These are phyloP conservation scores for Hyla sarda DNA, from an alignment of 2,113 vertebrate species.

Conservation along the genomic window DNA sequence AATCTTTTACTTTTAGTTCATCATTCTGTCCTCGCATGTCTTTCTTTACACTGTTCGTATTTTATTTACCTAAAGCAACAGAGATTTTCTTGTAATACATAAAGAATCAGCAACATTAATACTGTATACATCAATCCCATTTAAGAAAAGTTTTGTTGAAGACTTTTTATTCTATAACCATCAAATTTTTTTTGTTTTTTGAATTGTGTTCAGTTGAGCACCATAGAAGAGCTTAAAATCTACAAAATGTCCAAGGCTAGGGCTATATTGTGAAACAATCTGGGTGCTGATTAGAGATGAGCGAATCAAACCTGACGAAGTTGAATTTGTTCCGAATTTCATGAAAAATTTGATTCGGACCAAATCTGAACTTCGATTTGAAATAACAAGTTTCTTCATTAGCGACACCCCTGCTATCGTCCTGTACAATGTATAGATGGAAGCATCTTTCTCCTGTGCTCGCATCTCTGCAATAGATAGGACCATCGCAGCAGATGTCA, in stretches of 20 bases:
- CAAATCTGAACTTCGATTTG: no score
- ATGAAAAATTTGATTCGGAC: no score
- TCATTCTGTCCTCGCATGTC: background rate
- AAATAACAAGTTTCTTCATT: no score
- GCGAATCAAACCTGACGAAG: background rate
- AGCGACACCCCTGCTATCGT: no score
- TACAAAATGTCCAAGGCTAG: background rate
- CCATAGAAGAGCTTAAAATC: background rate
- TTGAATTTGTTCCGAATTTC: no score
- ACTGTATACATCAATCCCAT: background rate
- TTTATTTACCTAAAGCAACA: background rate
- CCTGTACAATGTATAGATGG: no score
- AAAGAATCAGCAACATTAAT: background rate
- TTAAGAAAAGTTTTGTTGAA: background rate
- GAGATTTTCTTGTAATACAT: background rate
- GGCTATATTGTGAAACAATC: no score
- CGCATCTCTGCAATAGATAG: no score
- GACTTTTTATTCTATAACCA: background rate
- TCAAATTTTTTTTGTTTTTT: background rate
- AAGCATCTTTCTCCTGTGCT: no score
- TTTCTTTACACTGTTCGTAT: background rate
- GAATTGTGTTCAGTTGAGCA: background rate
- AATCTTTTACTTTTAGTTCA: background rate
- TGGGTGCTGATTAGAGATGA: no score
- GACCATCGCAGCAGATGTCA: no score